Percentiles rank a stretch among this genome's conserved stretches.
These are phyloP conservation scores for Pseudomyrmex flavicornis DNA, from an alignment of 1,140 invertebrate species.

Conservation along the genomic window DNA sequence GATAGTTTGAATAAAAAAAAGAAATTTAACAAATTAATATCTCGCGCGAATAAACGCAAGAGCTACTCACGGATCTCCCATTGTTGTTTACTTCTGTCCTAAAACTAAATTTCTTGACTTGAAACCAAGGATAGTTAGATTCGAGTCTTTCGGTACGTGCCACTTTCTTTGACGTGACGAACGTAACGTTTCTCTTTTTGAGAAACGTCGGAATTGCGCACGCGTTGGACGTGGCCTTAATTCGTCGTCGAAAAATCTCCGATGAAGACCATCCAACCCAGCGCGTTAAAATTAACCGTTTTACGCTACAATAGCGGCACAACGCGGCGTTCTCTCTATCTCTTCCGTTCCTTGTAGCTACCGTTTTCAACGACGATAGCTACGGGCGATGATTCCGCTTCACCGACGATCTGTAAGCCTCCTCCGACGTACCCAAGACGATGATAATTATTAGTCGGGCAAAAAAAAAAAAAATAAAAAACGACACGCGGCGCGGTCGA, in stretches of 20 bases:
- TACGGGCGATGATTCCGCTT: constrained; percentile 47
- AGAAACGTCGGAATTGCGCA: background rate
- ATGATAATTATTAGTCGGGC: constrained; percentile 46
- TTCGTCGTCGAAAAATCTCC: background rate
- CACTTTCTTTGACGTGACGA: constrained; percentile 15
- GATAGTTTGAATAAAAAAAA: background rate
- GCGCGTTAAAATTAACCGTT: constrained; percentile 27
- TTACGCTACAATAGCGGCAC: constrained; percentile 7
- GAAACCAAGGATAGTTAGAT: background rate
- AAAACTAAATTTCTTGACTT: background rate
- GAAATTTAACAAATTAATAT: background rate
- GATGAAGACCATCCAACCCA: background rate
- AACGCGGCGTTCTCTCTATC: background rate
- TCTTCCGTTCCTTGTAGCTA: background rate
- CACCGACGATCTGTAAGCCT: constrained; percentile 4
- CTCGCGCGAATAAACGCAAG: background rate
- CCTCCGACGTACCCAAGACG: constrained; percentile 31
- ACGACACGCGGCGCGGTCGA: constrained; percentile 13
- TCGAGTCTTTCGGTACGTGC: background rate
- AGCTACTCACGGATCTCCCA: too few relatives aligned
- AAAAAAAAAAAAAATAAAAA: constrained; percentile 13
- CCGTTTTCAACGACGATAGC: background rate
- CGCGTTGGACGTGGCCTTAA: background rate
- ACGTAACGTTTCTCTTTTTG: background rate
- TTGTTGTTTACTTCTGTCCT: background rate